Evolutionary conservation across 2,113 vertebrate genomes (phyloP).

Genomic region (Protobothrops mucrosquamatus): DNA sequence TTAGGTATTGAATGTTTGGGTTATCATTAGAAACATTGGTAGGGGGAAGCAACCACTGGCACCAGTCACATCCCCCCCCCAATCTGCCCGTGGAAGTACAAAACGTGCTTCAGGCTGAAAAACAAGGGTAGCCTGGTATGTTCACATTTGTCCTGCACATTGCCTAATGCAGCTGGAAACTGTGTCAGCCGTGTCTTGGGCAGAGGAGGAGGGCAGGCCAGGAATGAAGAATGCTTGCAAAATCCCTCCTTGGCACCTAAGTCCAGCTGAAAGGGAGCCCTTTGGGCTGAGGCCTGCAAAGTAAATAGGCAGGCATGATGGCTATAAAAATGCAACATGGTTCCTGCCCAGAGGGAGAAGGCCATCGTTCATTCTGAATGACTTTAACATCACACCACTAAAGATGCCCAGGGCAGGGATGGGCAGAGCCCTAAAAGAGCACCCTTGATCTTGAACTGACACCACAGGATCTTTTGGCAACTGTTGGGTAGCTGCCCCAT

Average conservation of each 20-base stretch:
- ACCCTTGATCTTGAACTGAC: neutral
- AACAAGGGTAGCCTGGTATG: rapidly evolving
- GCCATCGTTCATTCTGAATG: neutral
- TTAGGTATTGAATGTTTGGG: neutral
- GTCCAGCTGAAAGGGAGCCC: neutral
- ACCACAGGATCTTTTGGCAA: neutral
- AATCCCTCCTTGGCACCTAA: neutral
- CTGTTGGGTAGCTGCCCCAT: neutral
- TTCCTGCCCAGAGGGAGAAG: neutral
- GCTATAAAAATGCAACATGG: neutral
- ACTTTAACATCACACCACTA: neutral
- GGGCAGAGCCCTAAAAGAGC: neutral
- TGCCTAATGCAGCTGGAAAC: neutral
- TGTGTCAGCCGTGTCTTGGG: neutral
- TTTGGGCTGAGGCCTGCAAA: neutral
- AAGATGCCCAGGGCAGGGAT: neutral
- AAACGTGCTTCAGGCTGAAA: neutral
- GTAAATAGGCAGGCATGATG: neutral
- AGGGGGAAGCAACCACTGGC: rapidly evolving
- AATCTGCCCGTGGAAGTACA: neutral
- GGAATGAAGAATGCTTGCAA: neutral
- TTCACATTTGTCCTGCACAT: rapidly evolving
- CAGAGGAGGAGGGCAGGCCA: neutral
- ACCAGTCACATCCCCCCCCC: neutral
- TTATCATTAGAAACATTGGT: neutral